Conservation (phyloP, 2,113 vertebrate genomes). For the Corythoichthys intestinalis region DNA sequence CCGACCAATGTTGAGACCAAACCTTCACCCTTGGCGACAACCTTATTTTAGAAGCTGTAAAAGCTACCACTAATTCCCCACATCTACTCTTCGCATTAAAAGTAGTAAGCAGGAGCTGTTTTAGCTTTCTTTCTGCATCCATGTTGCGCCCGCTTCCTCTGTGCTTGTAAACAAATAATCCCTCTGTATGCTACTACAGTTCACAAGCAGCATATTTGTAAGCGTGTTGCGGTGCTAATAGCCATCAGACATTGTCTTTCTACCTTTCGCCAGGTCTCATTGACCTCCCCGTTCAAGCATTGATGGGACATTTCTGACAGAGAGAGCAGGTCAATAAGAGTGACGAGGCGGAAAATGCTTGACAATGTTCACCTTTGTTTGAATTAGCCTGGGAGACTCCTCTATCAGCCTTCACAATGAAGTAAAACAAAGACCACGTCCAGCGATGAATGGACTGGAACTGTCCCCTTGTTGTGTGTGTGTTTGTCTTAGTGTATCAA, state of each 20-base stretch:
- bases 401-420: slow-evolving; percentile 39
- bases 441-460: slow-evolving; percentile 4
- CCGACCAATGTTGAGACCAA: too few relatives aligned
- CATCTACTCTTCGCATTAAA: too few relatives aligned
- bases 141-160: too few relatives aligned
- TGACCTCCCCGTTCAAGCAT: slow-evolving; percentile 21
- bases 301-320: slow-evolving; percentile 36
- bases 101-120: too few relatives aligned
- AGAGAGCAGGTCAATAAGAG: slow-evolving; percentile 38
- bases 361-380: slow-evolving; percentile 36
- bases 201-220: slow-evolving; percentile 3
- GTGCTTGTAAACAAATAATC: too few relatives aligned
- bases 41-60: too few relatives aligned
- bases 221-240: slow-evolving; percentile 1
- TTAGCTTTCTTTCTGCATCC: too few relatives aligned
- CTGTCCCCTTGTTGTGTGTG: background rate
- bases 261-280: slow-evolving; percentile 18
- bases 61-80: too few relatives aligned
- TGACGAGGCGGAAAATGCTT: slow-evolving; percentile 36
- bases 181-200: background rate
- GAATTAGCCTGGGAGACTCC: slow-evolving; percentile 39
- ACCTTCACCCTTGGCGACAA: too few relatives aligned
- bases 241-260: slow-evolving; percentile 15
- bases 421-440: slow-evolving; percentile 16
- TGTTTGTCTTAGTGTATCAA: slow-evolving; percentile 21